Percentiles rank a stretch among this genome's conserved stretches.
Evolutionary conservation across 2,888 invertebrate species (phyloP).

Genomic region (Electrophaes corylata): DNA sequence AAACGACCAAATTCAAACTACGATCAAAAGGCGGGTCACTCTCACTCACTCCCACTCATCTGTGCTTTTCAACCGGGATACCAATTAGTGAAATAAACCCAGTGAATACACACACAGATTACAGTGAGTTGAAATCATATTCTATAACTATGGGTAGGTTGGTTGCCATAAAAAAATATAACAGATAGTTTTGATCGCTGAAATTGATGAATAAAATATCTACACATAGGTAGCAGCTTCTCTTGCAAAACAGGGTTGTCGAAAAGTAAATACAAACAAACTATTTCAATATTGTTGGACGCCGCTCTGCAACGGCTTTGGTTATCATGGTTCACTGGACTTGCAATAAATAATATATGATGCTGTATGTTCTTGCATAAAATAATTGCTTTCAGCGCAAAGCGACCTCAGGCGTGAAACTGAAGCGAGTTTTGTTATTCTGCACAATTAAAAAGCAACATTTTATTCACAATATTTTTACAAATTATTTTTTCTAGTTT

Average conservation of each 20-base stretch:
- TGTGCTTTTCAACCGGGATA: no score
- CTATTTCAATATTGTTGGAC: constrained; percentile 69
- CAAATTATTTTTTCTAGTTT: neutral
- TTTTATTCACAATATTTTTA: neutral
- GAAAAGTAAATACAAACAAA: constrained; percentile 69
- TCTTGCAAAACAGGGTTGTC: constrained; percentile 49
- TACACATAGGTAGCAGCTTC: neutral
- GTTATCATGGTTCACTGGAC: constrained; percentile 57
- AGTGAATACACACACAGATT: no score
- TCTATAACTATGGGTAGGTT: no score
- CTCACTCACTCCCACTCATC: no score
- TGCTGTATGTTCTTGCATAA: constrained; percentile 43
- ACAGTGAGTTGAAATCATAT: no score
- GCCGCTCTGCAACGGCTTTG: constrained; percentile 55
- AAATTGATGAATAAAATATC: no score
- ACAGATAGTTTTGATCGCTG: no score
- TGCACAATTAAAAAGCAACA: neutral
- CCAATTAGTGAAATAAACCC: no score
- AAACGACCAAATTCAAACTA: no score
- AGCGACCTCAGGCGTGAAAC: constrained; percentile 42
- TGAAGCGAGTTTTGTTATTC: constrained; percentile 33
- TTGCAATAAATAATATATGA: constrained; percentile 60
- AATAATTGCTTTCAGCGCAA: constrained; percentile 49
- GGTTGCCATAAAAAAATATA: no score
- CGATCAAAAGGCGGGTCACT: no score